Conservation (phyloP, 2,888 invertebrate genomes). For the Pilophorus perplexus region DNA sequence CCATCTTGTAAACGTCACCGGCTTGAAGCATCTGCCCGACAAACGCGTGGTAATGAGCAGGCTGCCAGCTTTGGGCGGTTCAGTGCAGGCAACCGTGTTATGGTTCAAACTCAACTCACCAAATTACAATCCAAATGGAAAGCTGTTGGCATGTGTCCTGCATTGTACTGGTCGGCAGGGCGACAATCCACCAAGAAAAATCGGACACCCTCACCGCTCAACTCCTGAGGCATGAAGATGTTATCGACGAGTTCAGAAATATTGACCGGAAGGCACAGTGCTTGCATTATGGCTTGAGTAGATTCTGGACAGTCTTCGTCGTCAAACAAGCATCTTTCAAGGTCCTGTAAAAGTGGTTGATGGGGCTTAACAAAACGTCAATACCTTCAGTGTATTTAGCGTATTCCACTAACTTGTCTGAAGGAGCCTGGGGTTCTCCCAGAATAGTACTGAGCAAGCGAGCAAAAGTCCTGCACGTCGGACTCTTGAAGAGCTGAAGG, state of each 20-base stretch:
- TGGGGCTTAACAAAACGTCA: neutral
- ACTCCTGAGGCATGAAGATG: conserved; percentile 56
- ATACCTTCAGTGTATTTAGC: neutral
- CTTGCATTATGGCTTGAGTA: conserved; percentile 65
- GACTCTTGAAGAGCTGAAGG: conserved; percentile 86
- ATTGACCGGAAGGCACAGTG: conserved; percentile 93
- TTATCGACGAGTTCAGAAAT: conserved; percentile 88
- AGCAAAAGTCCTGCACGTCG: conserved; percentile 95
- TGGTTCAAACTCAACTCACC: conserved; percentile 52
- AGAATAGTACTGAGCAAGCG: conserved; percentile 93
- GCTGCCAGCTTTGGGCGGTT: too few species aligned
- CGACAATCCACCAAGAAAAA: conserved; percentile 97
- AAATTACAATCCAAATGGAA: conserved; percentile 97
- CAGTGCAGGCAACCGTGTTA: neutral
- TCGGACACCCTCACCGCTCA: conserved; percentile 41
- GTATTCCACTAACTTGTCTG: conserved; percentile 62
- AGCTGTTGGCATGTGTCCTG: conserved; percentile 93
- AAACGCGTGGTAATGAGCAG: neutral
- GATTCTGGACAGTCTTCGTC: conserved; percentile 58
- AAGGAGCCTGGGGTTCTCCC: conserved; percentile 90
- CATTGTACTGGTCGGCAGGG: conserved; percentile 94
- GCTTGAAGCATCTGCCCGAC: conserved; percentile 83
- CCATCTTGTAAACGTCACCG: conserved; percentile 89
- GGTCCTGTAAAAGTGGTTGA: conserved; percentile 46
- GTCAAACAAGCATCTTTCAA: conserved; percentile 53